Conservation (phyloP, 1,140 invertebrate genomes). For the Notospermus geniculatus region DNA sequence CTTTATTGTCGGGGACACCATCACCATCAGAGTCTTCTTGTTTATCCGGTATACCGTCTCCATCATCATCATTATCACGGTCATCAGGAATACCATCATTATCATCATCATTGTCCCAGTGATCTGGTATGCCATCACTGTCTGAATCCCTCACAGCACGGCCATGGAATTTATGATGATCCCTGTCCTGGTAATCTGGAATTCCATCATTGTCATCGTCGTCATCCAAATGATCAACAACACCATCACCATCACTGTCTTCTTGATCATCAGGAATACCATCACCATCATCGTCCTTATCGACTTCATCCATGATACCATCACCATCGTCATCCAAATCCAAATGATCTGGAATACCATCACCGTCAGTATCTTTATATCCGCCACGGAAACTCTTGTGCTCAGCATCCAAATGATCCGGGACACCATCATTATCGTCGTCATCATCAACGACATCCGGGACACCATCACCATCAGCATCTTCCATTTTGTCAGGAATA, state of each 20-base stretch:
- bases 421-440: slow-evolving; percentile 47
- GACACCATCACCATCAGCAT: slow-evolving; percentile 39
- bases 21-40: slow-evolving; percentile 28
- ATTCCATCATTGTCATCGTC: slow-evolving; percentile 35
- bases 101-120: slow-evolving; percentile 28
- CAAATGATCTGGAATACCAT: slow-evolving; percentile 28
- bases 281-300: slow-evolving; percentile 26
- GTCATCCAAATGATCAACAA: slow-evolving; percentile 24
- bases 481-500: slow-evolving; percentile 43
- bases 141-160: slow-evolving; percentile 11
- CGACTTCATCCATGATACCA: slow-evolving; percentile 26
- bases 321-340: slow-evolving; percentile 30
- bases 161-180: slow-evolving; percentile 22
- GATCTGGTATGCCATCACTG: slow-evolving; percentile 5
- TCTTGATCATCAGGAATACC: slow-evolving; percentile 23
- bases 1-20: slow-evolving; percentile 30
- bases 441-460: slow-evolving; percentile 38
- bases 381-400: neutral
- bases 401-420: slow-evolving; percentile 33
- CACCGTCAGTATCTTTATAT: slow-evolving; percentile 28
- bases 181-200: slow-evolving; percentile 27
- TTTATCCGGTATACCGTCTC: slow-evolving; percentile 36
- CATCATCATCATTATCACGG: slow-evolving; percentile 37
- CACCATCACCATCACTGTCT: slow-evolving; percentile 28
- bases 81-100: slow-evolving; percentile 43